Base-by-base conservation (phyloP, 2,888 invertebrate species). In the Habrosyne pyritoides region DNA sequence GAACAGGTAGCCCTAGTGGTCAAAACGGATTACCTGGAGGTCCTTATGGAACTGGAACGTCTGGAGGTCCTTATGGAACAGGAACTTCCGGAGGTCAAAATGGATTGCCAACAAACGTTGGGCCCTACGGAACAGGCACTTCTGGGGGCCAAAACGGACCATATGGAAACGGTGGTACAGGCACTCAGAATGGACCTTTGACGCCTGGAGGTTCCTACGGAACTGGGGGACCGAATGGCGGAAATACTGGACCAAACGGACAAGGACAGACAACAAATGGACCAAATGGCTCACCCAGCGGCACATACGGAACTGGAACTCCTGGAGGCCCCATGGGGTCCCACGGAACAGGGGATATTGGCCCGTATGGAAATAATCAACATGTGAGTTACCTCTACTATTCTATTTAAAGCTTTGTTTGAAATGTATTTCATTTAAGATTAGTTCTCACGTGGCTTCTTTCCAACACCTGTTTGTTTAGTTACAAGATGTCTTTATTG, bases 1-100 rank as follows among this genome's bases (percentile, higher is more conserved):
- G 36, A n/a, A 47, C 50, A 10, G 60, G 58, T 2, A 26, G 26
- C 12, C 10, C 28, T 67, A 64, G 52, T 58, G 60, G 46, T 46
- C 47, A 30, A 21, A 54, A 53, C 28, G 51, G 53, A 47, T 47
- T 48, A 28, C 21, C 55, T n/a, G 36, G 33, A 18, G 52, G 52
- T 10, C 22, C 30, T 10, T 53, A 54, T 54, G 52, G 51, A 26
- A 36, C 57, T 14, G 54, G 57, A n/a, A 12, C 21, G n/a, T 36
- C n/a, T 21, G 30, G 26, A 10, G 14, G 49, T n/a, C 50, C 53
- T 50, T 46, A 53, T 55, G 57, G 47, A n/a, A 33, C 48, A 10
- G 48, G 47, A 33, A 30, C 28, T n/a, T 18, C 53, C 18, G 49
- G 48, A 36, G 30, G 49, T 10, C 47, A 49, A 10, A 46, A 33